A percentile compares a stretch with the other conserved stretches of the same genome.
Evolutionary conservation across 2,888 invertebrate species (phyloP).

Genomic region (Drosophila putrida): DNA sequence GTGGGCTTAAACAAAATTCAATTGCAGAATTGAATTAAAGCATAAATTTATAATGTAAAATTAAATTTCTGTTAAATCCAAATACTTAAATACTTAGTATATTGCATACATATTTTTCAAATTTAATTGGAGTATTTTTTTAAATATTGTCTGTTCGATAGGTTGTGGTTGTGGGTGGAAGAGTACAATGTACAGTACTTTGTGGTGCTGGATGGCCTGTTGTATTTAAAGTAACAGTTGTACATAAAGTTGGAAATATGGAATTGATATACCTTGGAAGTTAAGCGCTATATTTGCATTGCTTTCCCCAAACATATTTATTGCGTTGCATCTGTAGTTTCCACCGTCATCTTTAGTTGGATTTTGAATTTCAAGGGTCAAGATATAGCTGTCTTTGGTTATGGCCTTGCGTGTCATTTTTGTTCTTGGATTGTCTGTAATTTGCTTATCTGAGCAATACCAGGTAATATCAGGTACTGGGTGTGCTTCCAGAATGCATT

Average conservation of each 20-base stretch:
- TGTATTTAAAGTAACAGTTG: slow-evolving; percentile 1
- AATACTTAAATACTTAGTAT: not conserved
- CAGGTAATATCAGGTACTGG: slow-evolving; percentile 98
- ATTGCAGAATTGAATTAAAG: no score
- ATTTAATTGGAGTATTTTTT: not conserved
- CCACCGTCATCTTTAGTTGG: slow-evolving; percentile 99
- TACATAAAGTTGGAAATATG: slow-evolving; percentile 4
- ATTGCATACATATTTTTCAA: slow-evolving; percentile 5
- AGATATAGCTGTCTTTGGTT: slow-evolving; percentile 95
- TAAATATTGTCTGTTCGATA: not conserved
- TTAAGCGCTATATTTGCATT: slow-evolving; percentile 99
- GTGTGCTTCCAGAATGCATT: slow-evolving; percentile 97
- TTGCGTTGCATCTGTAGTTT: slow-evolving; percentile 99
- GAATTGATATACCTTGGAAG: slow-evolving; percentile 92
- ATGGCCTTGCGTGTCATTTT: slow-evolving; percentile 96
- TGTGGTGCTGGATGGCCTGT: not conserved
- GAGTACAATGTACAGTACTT: not conserved
- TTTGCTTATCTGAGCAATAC: slow-evolving; percentile 95
- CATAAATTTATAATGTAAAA: no score
- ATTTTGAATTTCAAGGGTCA: slow-evolving; percentile 97
- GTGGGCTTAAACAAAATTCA: no score
- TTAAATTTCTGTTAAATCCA: not conserved
- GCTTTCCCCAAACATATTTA: slow-evolving; percentile 99
- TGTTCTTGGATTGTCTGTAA: slow-evolving; percentile 92
- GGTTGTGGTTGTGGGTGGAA: not conserved